Conservation (phyloP, 1,140 invertebrate species). For the Phocides pigmalion region DNA sequence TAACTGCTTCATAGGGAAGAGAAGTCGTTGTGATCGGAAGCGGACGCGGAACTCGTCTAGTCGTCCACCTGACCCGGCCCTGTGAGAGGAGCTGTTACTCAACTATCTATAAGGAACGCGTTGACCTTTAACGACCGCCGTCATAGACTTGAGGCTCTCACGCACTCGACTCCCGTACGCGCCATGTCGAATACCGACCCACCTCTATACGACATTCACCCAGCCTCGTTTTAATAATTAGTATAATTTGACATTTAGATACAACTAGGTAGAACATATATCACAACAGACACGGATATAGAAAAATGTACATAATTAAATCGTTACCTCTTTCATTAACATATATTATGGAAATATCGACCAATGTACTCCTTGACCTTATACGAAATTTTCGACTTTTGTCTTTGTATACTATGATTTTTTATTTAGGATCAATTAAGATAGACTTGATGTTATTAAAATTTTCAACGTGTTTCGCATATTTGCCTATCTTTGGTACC, state of each 20-base stretch:
- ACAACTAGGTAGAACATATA: conserved; percentile 12
- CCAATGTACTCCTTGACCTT: conserved; percentile 10
- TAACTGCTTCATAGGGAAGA: conserved; percentile 25
- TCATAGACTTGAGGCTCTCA: conserved; percentile 43
- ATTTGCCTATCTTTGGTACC: conserved; percentile 4
- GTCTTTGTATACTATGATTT: conserved; percentile 11
- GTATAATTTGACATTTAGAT: conserved; percentile 51
- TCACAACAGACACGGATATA: conserved; percentile 1
- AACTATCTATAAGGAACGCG: conserved; percentile 63
- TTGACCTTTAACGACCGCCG: conserved; percentile 56
- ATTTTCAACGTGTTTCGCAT: conserved; percentile 4
- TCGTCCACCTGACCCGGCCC: conserved; percentile 60
- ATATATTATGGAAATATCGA: conserved; percentile 1
- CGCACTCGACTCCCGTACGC: conserved; percentile 39
- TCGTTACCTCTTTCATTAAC: background rate
- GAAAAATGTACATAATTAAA: conserved; percentile 23
- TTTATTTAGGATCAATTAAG: background rate
- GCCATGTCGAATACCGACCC: conserved; percentile 36
- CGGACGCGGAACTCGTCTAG: conserved; percentile 60
- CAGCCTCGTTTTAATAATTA: conserved; percentile 45
- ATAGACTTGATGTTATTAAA: conserved; percentile 3
- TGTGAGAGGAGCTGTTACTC: conserved; percentile 63
- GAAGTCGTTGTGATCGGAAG: conserved; percentile 54
- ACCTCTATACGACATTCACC: conserved; percentile 59
- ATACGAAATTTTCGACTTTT: background rate